These are phyloP conservation scores for Loriculus beryllinus DNA, from an alignment of 2,797 vertebrate species.

Conservation along the genomic window DNA sequence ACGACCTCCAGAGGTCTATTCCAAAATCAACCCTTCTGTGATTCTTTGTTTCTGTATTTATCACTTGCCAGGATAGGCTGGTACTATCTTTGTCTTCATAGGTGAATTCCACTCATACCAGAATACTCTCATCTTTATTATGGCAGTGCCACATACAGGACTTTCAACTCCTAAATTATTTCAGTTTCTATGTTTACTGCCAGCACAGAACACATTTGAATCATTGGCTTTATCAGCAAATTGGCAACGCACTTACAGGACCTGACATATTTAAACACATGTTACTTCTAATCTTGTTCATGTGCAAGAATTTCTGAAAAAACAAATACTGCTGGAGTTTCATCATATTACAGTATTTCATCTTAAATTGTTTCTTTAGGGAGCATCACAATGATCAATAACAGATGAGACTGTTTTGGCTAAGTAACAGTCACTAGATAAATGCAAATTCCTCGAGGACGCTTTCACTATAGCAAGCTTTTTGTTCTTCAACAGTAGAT, in stretches of 20 bases:
- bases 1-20: not conserved
- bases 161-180: not conserved
- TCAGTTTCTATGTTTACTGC: not conserved
- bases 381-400: not conserved
- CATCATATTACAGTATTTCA: not conserved
- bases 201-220: not conserved
- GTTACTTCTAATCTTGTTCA: not conserved
- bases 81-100: not conserved
- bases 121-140: not conserved
- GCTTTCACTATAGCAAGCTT: not conserved
- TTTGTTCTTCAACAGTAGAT: not conserved
- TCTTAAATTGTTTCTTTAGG: not conserved
- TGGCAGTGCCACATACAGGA: not conserved
- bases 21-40: not conserved
- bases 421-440: not conserved
- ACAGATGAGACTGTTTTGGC: constrained; percentile 4
- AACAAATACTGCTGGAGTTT: not conserved
- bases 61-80: not conserved
- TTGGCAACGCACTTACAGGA: not conserved
- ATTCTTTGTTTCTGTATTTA: not conserved
- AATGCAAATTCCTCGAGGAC: not conserved
- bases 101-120: not conserved
- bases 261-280: not conserved
- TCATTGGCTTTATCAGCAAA: not conserved
- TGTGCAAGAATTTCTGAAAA: not conserved